These are phyloP conservation scores for Tinea pellionella DNA, from an alignment of 2,888 invertebrate species.

Conservation along the genomic window DNA sequence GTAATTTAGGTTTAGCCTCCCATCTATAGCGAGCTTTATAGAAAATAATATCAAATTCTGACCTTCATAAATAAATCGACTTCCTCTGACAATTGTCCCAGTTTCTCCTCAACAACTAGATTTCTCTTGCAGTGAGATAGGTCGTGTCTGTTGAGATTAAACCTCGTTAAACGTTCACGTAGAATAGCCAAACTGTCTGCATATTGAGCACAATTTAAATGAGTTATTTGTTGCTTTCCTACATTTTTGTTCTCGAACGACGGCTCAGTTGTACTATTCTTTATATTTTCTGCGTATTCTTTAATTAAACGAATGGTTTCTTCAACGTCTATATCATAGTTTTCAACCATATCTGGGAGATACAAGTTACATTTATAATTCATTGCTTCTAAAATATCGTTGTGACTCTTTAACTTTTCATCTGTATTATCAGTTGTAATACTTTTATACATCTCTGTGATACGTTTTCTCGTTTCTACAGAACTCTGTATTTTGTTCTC, in stretches of 20 bases:
- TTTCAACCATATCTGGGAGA: conserved; percentile 42
- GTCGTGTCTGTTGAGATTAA: conserved; percentile 34
- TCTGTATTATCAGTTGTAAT: not conserved
- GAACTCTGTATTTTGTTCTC: not conserved
- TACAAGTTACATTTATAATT: conserved; percentile 26
- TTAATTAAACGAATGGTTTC: conserved; percentile 41
- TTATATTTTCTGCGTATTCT: conserved; percentile 41
- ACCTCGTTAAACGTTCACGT: conserved; percentile 40
- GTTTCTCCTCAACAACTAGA: conserved; percentile 39
- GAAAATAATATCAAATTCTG: conserved; percentile 11
- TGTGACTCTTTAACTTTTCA: not conserved
- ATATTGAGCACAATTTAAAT: conserved; percentile 40
- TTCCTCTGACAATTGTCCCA: conserved; percentile 41
- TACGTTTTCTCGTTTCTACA: not conserved
- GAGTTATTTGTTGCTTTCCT: conserved; percentile 21
- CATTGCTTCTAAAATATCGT: not conserved
- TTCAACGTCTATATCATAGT: conserved; percentile 22
- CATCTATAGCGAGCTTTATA: no score
- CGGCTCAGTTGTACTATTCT: conserved; percentile 25
- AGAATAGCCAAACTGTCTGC: conserved; percentile 42
- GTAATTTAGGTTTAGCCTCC: no score
- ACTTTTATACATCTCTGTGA: not conserved
- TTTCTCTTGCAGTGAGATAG: conserved; percentile 28
- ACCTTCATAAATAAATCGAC: conserved; percentile 52
- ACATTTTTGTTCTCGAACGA: not conserved